Evolutionary conservation across 2,888 invertebrate genomes (phyloP).

Genomic region (Sarcophaga carnaria): DNA sequence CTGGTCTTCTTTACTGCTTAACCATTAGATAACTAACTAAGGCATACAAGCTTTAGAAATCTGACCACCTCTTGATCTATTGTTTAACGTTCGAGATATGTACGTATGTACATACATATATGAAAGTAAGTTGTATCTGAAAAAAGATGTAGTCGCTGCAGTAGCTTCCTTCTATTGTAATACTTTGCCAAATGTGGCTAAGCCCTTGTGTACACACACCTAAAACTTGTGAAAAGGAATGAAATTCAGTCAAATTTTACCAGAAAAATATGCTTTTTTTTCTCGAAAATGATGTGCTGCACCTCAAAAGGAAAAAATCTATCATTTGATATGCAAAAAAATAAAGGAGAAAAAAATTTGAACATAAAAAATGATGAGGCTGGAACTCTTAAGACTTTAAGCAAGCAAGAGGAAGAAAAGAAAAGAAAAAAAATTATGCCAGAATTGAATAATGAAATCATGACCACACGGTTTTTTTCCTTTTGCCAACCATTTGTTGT

Average conservation of each 20-base stretch:
- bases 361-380: constrained; percentile 49
- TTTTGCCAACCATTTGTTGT: constrained; percentile 50
- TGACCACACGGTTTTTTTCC: constrained; percentile 72
- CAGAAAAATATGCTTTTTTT: constrained; percentile 38
- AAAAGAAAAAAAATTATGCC: constrained; percentile 55
- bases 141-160: constrained; percentile 43
- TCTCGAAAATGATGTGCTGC: constrained; percentile 46
- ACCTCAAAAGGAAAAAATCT: constrained; percentile 63
- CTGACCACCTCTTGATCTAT: constrained; percentile 24
- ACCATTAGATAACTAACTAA: background rate
- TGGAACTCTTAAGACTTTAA: constrained; percentile 47
- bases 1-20: too few relatives aligned
- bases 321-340: constrained; percentile 77
- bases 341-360: constrained; percentile 10
- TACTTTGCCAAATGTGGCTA: constrained; percentile 72
- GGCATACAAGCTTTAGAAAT: constrained; percentile 21
- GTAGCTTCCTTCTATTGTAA: constrained; percentile 55
- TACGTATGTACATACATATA: constrained; percentile 73
- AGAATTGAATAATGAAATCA: constrained; percentile 72
- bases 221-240: constrained; percentile 37
- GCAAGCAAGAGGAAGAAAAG: constrained; percentile 54
- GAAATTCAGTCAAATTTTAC: constrained; percentile 68
- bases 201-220: constrained; percentile 78
- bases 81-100: background rate
- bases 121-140: constrained; percentile 80